Percentiles rank a stretch among this genome's conserved stretches.
phyloP scores from a whole-genome alignment of 2,888 invertebrate genomes.

The Prosopocoilus inquinatus region DNA sequence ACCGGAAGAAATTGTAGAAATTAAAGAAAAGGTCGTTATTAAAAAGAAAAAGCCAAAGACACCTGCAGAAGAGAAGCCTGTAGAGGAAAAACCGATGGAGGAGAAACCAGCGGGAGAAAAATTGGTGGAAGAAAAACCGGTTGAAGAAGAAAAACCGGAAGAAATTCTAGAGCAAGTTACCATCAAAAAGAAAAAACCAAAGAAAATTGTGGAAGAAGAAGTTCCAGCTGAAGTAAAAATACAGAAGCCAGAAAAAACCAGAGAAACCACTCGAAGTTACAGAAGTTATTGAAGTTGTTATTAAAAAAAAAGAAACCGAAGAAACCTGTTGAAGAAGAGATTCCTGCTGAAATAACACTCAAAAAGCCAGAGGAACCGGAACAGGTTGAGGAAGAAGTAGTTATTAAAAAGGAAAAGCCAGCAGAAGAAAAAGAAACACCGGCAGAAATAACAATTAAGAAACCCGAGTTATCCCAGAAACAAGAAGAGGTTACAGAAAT shows the following conservation, averaged over 20 bases:
- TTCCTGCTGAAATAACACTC: slow-evolving; percentile 26
- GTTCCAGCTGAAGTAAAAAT: slow-evolving; percentile 33
- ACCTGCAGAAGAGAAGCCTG: slow-evolving; percentile 28
- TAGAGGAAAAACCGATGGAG: slow-evolving; percentile 23
- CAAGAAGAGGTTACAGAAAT: slow-evolving; percentile 44
- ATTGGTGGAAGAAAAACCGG: slow-evolving; percentile 39
- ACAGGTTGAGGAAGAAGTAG: slow-evolving; percentile 49
- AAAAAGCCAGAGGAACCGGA: slow-evolving; percentile 42
- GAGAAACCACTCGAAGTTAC: slow-evolving; percentile 27
- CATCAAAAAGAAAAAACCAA: slow-evolving; percentile 14
- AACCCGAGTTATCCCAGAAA: slow-evolving; percentile 44
- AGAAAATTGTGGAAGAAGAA: slow-evolving; percentile 28
- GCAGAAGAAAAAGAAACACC: slow-evolving; percentile 41
- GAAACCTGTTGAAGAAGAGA: slow-evolving; percentile 34
- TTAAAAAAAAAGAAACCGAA: slow-evolving; percentile 48
- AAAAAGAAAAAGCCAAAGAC: slow-evolving; percentile 33
- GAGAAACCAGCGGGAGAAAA: slow-evolving; percentile 40
- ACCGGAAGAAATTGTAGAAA: slow-evolving; percentile 29
- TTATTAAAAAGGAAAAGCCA: slow-evolving; percentile 41
- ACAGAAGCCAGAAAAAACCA: slow-evolving; percentile 32
- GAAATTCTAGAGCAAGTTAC: slow-evolving; percentile 39
- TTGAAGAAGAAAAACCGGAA: slow-evolving; percentile 33
- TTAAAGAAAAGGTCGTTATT: slow-evolving; percentile 36
- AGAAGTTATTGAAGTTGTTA: slow-evolving; percentile 31
- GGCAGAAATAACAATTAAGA: slow-evolving; percentile 54